phyloP scores from a whole-genome alignment of 1,140 invertebrate species.

The Euborellia annulipes region DNA sequence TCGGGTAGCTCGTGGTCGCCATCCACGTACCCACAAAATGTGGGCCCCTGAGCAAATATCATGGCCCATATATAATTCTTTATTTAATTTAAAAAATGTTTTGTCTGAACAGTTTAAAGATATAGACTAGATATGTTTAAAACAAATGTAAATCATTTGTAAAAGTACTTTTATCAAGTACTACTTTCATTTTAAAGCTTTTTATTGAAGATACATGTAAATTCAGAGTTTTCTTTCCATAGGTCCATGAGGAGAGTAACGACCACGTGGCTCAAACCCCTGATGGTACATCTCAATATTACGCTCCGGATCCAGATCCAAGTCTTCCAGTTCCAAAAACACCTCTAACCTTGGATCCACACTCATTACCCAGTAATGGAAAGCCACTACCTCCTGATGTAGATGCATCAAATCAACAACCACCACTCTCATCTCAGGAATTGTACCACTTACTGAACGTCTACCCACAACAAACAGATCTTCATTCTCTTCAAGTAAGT shows the following conservation, averaged over 20 bases:
- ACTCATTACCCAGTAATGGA: conserved; percentile 28
- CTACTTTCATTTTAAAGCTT: no score
- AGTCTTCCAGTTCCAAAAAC: conserved; percentile 26
- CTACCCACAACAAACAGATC: conserved; percentile 27
- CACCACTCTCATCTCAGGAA: conserved; percentile 32
- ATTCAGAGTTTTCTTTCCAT: no score
- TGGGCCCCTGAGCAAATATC: no score
- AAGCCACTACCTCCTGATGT: conserved; percentile 26
- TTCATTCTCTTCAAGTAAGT: neutral
- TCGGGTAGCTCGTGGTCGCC: no score
- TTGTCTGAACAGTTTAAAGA: no score
- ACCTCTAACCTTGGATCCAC: conserved; percentile 25
- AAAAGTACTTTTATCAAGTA: no score
- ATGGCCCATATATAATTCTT: no score
- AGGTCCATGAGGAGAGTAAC: conserved; percentile 25
- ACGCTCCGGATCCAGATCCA: conserved; percentile 32
- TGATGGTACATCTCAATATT: conserved; percentile 26
- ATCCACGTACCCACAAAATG: no score
- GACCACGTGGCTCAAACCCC: conserved; percentile 25
- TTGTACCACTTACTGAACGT: conserved; percentile 35
- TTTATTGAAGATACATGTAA: no score
- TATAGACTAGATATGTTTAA: no score
- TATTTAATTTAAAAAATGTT: no score
- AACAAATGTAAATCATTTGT: no score
- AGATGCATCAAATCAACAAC: conserved; percentile 9